Evolutionary conservation across 2,888 invertebrate genomes (phyloP).

Genomic region (Mesoligia furuncula): DNA sequence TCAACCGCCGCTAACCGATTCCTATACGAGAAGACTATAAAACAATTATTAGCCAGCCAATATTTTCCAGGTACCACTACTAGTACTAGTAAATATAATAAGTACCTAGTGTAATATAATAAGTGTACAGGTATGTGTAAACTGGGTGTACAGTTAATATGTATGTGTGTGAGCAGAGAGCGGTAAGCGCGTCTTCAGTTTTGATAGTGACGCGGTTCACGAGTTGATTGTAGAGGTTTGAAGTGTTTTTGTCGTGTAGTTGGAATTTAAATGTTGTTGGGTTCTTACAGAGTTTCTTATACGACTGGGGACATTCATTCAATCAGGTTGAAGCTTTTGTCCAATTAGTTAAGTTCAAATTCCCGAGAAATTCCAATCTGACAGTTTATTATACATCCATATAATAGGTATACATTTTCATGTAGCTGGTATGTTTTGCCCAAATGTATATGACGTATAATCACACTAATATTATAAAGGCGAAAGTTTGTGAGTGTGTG

Average conservation of each 20-base stretch:
- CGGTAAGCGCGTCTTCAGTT: slow-evolving; percentile 76
- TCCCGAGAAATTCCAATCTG: not conserved
- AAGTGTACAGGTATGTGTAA: slow-evolving; percentile 43
- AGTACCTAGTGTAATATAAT: slow-evolving; percentile 20
- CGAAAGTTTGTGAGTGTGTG: no score
- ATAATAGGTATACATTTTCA: not conserved
- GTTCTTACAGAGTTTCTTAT: not conserved
- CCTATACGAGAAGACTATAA: not conserved
- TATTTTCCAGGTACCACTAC: slow-evolving; percentile 7
- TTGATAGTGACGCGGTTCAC: slow-evolving; percentile 68
- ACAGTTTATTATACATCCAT: no score
- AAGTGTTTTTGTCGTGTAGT: not conserved
- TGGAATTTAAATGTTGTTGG: not conserved
- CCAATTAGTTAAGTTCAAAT: not conserved
- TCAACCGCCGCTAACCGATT: no score
- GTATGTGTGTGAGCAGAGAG: slow-evolving; percentile 58
- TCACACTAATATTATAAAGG: no score
- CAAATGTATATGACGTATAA: not conserved
- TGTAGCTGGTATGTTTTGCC: not conserved
- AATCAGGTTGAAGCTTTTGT: not conserved
- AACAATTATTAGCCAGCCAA: slow-evolving; percentile 5
- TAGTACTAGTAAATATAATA: slow-evolving; percentile 44
- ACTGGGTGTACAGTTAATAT: slow-evolving; percentile 62
- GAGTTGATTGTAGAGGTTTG: slow-evolving; percentile 17
- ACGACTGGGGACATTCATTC: not conserved